These are phyloP conservation scores for Promerops cafer DNA, from an alignment of 2,113 vertebrate species.

Conservation along the genomic window DNA sequence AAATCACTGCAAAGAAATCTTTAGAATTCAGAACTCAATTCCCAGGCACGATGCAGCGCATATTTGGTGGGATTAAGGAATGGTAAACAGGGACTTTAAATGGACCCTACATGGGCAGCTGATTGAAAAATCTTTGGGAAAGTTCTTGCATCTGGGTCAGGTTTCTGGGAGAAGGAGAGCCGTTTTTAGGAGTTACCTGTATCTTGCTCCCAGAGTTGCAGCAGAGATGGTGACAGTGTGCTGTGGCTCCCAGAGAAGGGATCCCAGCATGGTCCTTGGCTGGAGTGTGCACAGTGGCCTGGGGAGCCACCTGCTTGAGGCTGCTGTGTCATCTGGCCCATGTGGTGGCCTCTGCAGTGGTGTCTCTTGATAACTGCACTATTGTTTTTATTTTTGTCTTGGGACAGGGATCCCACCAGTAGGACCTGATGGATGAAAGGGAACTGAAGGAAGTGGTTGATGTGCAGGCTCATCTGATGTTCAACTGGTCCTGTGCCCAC, in stretches of 20 bases:
- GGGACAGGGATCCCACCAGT: background rate
- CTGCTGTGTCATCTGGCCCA: background rate
- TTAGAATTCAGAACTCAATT: background rate
- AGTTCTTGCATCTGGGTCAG: background rate
- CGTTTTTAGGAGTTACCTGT: background rate
- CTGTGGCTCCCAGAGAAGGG: background rate
- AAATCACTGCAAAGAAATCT: background rate
- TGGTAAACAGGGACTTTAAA: background rate
- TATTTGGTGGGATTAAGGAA: background rate
- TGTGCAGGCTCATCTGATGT: background rate
- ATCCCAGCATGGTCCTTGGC: fast-evolving
- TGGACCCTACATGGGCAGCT: background rate
- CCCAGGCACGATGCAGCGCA: background rate
- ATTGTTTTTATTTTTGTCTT: background rate
- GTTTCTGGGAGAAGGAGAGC: background rate
- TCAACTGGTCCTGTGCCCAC: fast-evolving
- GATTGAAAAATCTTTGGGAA: background rate
- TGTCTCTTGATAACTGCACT: background rate
- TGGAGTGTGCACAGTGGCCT: background rate
- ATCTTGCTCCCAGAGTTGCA: background rate
- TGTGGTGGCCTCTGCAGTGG: background rate
- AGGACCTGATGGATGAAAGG: background rate
- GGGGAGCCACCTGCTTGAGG: background rate
- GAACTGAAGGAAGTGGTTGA: background rate
- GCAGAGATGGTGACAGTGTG: fast-evolving